phyloP scores from a whole-genome alignment of 1,140 invertebrate species.

The Oryctes rhinoceros region DNA sequence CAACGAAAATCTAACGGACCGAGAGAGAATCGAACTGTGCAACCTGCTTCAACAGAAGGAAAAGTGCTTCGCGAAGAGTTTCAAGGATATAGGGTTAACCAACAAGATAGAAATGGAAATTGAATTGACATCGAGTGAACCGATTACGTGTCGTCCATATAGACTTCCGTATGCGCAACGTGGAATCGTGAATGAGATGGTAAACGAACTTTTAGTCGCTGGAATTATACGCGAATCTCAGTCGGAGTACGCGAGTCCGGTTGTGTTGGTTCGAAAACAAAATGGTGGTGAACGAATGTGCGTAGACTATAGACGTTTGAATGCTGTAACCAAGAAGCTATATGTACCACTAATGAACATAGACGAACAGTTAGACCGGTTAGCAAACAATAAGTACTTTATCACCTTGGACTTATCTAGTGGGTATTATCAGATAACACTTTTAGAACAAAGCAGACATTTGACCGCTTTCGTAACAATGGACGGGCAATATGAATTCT shows the following conservation, averaged over 20 bases:
- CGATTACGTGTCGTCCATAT: conserved; percentile 44
- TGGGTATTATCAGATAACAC: conserved; percentile 46
- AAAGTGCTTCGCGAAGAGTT: not conserved
- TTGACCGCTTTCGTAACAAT: conserved; percentile 47
- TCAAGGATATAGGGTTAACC: conserved; percentile 45
- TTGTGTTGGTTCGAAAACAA: conserved; percentile 54
- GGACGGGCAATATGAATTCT: conserved; percentile 60
- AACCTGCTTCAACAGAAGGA: no score
- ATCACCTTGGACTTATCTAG: conserved; percentile 46
- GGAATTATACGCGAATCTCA: conserved; percentile 49
- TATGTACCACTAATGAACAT: conserved; percentile 64
- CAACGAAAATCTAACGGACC: no score
- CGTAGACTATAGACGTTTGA: conserved; percentile 62
- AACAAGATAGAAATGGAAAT: conserved; percentile 50
- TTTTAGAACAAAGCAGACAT: conserved; percentile 1
- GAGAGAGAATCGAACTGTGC: no score
- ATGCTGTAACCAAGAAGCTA: conserved; percentile 60
- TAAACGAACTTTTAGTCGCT: conserved; percentile 45
- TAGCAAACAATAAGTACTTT: conserved; percentile 50
- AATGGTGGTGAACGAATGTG: conserved; percentile 52
- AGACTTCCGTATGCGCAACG: conserved; percentile 44
- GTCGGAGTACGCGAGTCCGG: conserved; percentile 48
- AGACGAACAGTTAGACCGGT: conserved; percentile 60
- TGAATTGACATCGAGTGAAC: conserved; percentile 44
- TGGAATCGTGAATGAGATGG: conserved; percentile 43